These are phyloP conservation scores for Lophius americanus DNA, from an alignment of 2,797 vertebrate genomes.

Conservation along the genomic window DNA sequence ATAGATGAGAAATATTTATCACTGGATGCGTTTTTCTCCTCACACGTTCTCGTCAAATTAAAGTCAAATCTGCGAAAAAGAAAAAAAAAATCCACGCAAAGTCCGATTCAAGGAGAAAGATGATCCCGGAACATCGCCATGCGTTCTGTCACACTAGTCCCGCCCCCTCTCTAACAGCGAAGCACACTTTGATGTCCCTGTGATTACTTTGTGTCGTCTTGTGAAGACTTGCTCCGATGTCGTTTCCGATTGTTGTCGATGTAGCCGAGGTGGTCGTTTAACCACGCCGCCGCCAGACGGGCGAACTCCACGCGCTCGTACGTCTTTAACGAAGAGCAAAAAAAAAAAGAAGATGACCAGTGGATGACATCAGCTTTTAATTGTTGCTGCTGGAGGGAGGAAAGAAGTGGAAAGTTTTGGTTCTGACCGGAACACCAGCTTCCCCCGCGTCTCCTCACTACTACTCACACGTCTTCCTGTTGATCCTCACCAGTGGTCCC, in stretches of 20 bases:
- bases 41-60: too few relatives aligned
- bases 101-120: background rate
- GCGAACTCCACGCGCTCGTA: constrained; percentile 31
- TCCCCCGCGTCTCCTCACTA: constrained; percentile 6
- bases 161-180: background rate
- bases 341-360: constrained; percentile 2
- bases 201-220: constrained; percentile 22
- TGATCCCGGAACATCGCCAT: constrained; percentile 10
- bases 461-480: constrained; percentile 35
- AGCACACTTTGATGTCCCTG: constrained; percentile 18
- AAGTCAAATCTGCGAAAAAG: too few relatives aligned
- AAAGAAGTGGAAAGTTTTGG: constrained; percentile 15
- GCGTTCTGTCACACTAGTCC: constrained; percentile 7
- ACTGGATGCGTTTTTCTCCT: too few relatives aligned
- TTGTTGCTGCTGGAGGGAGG: constrained; percentile 7
- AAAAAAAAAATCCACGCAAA: constrained; percentile 12
- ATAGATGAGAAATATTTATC: background rate
- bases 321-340: constrained; percentile 23
- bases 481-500: constrained; percentile 4
- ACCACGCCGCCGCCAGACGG: constrained; percentile 16
- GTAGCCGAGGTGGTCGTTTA: constrained; percentile 18
- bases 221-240: constrained; percentile 20
- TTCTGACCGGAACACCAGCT: constrained; percentile 9
- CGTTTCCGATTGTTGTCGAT: constrained; percentile 13
- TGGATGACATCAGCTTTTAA: constrained; percentile 10